Percentiles rank a stretch among this genome's conserved stretches.
Evolutionary conservation across 1,140 invertebrate genomes (phyloP).

Genomic region (Drosophila mojavensis): DNA sequence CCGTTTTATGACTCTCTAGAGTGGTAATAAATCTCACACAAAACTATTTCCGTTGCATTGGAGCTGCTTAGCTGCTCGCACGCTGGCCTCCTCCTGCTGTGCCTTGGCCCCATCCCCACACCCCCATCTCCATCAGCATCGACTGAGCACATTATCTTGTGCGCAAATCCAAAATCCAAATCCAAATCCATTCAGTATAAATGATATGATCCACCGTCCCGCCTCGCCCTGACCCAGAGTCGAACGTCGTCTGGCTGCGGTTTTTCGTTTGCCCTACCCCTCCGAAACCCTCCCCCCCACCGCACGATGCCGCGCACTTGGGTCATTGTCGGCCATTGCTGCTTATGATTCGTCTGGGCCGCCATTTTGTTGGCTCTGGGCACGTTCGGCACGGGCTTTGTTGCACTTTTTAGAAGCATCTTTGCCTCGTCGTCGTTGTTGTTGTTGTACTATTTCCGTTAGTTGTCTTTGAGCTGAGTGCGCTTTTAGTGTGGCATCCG

Average conservation of each 20-base stretch:
- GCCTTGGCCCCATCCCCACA: too few species aligned
- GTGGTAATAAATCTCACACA: conserved; percentile 84
- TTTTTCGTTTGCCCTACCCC: conserved; percentile 32
- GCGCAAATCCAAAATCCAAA: conserved; percentile 76
- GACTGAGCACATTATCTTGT: conserved; percentile 74
- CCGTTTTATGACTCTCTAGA: conserved; percentile 84
- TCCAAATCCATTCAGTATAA: conserved; percentile 82
- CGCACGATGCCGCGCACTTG: conserved; percentile 30
- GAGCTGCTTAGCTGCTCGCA: conserved; percentile 70
- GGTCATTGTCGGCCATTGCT: conserved; percentile 75
- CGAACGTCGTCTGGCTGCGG: conserved; percentile 68
- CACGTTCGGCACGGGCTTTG: conserved; percentile 59
- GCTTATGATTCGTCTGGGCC: conserved; percentile 75
- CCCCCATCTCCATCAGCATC: neutral
- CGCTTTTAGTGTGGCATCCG: conserved; percentile 77
- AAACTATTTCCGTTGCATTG: conserved; percentile 83
- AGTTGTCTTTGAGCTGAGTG: conserved; percentile 79
- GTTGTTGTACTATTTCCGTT: conserved; percentile 64
- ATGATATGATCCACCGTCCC: conserved; percentile 43
- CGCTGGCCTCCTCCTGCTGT: conserved; percentile 6
- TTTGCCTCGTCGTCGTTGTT: conserved; percentile 15
- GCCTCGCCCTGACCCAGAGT: conserved; percentile 6
- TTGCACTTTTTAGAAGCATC: conserved; percentile 32
- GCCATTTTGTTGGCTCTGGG: conserved; percentile 70
- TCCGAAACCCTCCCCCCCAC: too few species aligned